These are phyloP conservation scores for Alosa sapidissima DNA, from an alignment of 2,797 vertebrate species.

Conservation along the genomic window DNA sequence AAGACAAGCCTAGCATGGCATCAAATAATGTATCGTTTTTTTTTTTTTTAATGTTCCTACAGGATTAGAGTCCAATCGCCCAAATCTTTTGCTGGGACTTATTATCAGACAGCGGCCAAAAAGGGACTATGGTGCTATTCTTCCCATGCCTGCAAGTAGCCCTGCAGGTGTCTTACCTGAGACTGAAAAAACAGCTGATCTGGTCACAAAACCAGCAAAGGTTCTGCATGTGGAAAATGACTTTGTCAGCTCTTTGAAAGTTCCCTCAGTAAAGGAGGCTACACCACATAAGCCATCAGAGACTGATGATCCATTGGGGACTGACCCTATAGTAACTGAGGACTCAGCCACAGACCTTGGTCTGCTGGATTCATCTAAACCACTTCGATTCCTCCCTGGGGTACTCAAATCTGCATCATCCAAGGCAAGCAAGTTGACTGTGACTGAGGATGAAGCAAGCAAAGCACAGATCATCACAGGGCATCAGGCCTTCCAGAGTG, in stretches of 20 bases:
- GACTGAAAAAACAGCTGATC: slow-evolving; percentile 78
- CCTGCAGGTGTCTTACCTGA: slow-evolving; percentile 76
- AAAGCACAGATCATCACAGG: slow-evolving; percentile 72
- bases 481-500: slow-evolving; percentile 57
- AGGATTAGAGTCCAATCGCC: slow-evolving; percentile 93
- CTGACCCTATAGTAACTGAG: slow-evolving; percentile 71
- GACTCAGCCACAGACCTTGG: slow-evolving; percentile 68
- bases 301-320: slow-evolving; percentile 67
- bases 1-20: slow-evolving; percentile 27
- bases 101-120: slow-evolving; percentile 95
- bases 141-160: slow-evolving; percentile 78
- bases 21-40: not conserved
- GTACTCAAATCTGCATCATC: slow-evolving; percentile 68
- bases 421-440: not conserved
- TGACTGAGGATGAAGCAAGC: slow-evolving; percentile 74
- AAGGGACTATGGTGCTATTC: slow-evolving; percentile 76
- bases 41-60: slow-evolving; percentile 55
- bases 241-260: slow-evolving; percentile 84
- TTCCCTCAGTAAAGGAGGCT: slow-evolving; percentile 81
- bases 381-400: slow-evolving; percentile 95
- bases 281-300: slow-evolving; percentile 73
- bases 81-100: slow-evolving; percentile 93
- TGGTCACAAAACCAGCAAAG: slow-evolving; percentile 68
- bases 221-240: slow-evolving; percentile 82
- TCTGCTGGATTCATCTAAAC: slow-evolving; percentile 81